Evolutionary conservation across 2,888 invertebrate genomes (phyloP), one percentile per base, ranked within the genome.

Genomic region (Graphium colonna): DNA sequence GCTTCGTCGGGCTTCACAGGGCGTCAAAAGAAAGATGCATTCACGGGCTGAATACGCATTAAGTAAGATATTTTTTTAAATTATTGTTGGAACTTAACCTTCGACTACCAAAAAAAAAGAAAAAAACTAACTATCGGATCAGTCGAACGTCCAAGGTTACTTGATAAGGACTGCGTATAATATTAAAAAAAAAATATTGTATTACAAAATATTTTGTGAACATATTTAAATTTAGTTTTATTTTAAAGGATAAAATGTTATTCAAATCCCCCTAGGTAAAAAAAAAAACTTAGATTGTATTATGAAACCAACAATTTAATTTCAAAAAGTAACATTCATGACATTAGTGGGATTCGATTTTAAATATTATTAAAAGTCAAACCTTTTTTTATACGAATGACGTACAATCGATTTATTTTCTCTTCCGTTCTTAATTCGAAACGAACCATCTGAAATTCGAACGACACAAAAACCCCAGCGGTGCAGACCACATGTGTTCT

Each of bases 51-150:
- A 60, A 60, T 75, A 73, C 62, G 67, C 65, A 7, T 65, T 69
- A 66, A 69, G 80, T 80, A 75, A 78, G 79, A 58, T 49, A 61
- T 61, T 56, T 49, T 55, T 33, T 33, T 10, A 33, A 28, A 7
- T 8, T 28, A 8, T 8, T 7, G 8, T 28, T 7, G 8, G 8
- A 28, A 8, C 4, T 8, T 7, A 28, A 7, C 4, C 8, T 28
- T 4, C 5, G 5, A 7, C 28, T 7, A 28, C 5, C 8, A 28
- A 4, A 8, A 28, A 7, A 28, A 7, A 7, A 7, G 5, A 28
- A 28, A 28, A 28, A 28, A 28, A 28, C 8, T 7, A 7, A 28
- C 8, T 7, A 28, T 4, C 28, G 28, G 8, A 7, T 28, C 28
- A 7, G 8, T 28, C 8, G 4, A 28, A n/a, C n/a, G n/a, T n/a